Conservation (phyloP, 2,113 vertebrate genomes). For the Peromyscus maniculatus region DNA sequence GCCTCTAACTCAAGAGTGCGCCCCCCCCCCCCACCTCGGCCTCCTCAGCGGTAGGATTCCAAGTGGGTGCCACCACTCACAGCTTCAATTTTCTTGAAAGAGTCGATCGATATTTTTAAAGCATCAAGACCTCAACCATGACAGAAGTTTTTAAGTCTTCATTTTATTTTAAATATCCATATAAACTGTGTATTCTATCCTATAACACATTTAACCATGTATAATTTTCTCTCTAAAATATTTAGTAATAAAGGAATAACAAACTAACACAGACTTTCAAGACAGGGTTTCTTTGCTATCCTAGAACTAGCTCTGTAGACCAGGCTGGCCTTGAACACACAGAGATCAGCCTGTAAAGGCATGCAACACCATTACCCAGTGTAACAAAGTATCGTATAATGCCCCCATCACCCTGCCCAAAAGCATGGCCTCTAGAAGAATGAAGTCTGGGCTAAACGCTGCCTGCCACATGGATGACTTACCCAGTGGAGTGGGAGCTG, state of each 20-base stretch:
- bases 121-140: not conserved
- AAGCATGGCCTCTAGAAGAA: not conserved
- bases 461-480: not conserved
- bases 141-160: not conserved
- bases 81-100: not conserved
- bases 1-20: not conserved
- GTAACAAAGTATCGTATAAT: not conserved
- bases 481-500: not conserved
- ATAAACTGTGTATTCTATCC: not conserved
- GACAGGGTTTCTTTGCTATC: not conserved
- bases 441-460: not conserved
- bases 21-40: not conserved
- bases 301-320: not conserved
- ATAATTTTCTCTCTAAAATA: constrained; percentile 47
- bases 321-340: not conserved
- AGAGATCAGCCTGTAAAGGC: not conserved
- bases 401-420: not conserved
- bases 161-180: constrained; percentile 20
- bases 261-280: not conserved
- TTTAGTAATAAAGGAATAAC: not conserved
- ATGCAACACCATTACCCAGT: not conserved
- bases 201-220: constrained; percentile 37
- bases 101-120: not conserved
- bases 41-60: not conserved
- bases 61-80: not conserved